Evolutionary conservation across 2,113 vertebrate species (phyloP).

Genomic region (Bubalus kerabau): DNA sequence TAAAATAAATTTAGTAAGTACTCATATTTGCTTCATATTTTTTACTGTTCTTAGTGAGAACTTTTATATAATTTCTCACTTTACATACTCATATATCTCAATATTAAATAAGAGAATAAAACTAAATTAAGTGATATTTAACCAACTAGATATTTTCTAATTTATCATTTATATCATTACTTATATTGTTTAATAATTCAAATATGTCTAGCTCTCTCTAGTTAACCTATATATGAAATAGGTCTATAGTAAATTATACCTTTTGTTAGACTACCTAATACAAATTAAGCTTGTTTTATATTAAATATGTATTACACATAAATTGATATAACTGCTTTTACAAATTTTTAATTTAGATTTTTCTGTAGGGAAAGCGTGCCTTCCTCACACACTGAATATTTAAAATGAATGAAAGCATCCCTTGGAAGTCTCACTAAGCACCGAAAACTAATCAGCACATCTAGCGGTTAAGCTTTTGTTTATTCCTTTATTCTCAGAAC

Average conservation of each 20-base stretch:
- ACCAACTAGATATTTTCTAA: background rate
- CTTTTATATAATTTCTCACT: background rate
- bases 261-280: background rate
- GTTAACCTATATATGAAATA: background rate
- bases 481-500: background rate
- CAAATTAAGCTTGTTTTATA: background rate
- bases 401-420: slow-evolving; percentile 5
- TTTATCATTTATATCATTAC: background rate
- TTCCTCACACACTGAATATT: background rate
- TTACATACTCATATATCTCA: background rate
- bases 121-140: background rate
- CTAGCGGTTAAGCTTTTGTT: background rate
- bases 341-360: slow-evolving; percentile 27
- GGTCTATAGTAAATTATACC: background rate
- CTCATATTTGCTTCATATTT: background rate
- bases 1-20: background rate
- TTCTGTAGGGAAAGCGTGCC: background rate
- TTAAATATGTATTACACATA: background rate
- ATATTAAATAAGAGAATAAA: slow-evolving; percentile 4
- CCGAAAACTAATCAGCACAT: background rate
- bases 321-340: slow-evolving; percentile 8
- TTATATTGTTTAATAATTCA: background rate
- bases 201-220: background rate
- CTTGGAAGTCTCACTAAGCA: background rate
- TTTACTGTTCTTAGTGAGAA: background rate